Evolutionary conservation across 53 echinoderm and acorn worm genomes (phyloP).

Genomic region (Actinopyga echinites): DNA sequence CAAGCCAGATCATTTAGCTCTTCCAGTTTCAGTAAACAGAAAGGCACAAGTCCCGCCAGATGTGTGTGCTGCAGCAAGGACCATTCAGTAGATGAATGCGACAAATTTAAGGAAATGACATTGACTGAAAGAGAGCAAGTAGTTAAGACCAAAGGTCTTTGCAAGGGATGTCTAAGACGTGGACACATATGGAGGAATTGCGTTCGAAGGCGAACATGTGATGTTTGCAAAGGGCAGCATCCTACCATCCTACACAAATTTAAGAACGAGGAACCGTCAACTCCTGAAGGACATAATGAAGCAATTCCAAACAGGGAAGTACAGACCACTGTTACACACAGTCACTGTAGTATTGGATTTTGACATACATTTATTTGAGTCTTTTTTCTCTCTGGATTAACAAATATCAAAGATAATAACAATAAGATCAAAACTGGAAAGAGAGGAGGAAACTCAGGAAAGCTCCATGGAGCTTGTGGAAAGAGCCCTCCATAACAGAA

Average conservation of each 20-base stretch:
- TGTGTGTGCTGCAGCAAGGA: background rate
- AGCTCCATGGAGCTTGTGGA: no score
- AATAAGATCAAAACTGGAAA: no score
- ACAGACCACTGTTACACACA: background rate
- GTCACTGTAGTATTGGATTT: slow-evolving; percentile 10
- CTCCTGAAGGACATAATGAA: background rate
- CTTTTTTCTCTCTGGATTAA: no score
- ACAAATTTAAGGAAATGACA: slow-evolving; percentile 1
- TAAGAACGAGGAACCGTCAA: background rate
- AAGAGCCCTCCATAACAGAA: no score
- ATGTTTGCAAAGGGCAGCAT: slow-evolving; percentile 39
- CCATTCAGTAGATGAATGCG: background rate
- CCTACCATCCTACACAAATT: slow-evolving; percentile 42
- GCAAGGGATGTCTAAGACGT: background rate
- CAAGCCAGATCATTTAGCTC: background rate
- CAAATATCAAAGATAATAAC: no score
- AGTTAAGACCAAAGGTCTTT: background rate
- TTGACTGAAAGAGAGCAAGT: background rate
- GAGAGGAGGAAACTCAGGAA: no score
- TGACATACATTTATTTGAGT: no score
- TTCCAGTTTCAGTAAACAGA: background rate
- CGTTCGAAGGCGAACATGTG: background rate
- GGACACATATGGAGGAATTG: slow-evolving; percentile 22
- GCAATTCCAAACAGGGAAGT: background rate
- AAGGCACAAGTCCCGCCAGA: background rate